phyloP scores from a whole-genome alignment of 2,888 invertebrate species.

The Eledone cirrhosa region DNA sequence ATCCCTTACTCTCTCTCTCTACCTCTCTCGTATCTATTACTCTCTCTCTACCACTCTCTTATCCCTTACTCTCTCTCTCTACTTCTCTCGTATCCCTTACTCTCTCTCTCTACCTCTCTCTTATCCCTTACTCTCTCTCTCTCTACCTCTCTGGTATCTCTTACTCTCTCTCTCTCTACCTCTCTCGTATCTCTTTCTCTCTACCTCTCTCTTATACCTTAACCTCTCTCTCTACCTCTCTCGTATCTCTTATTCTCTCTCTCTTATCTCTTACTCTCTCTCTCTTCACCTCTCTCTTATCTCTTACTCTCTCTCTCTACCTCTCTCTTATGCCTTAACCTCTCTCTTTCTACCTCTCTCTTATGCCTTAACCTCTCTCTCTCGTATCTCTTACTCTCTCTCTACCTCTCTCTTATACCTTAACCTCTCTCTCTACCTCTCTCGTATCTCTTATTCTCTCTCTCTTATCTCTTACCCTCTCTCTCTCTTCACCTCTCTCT shows the following conservation, averaged over 20 bases:
- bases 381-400: neutral
- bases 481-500: neutral
- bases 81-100: neutral
- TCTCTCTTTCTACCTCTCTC: neutral
- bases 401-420: too few relatives aligned
- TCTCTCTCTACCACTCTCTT: neutral
- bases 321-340: neutral
- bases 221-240: neutral
- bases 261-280: neutral
- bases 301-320: neutral
- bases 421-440: neutral
- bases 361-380: too few relatives aligned
- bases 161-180: neutral
- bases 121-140: neutral
- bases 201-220: neutral
- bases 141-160: neutral
- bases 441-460: neutral
- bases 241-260: accelerated
- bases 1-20: neutral
- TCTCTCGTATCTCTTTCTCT: neutral
- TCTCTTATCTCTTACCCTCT: neutral
- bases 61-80: neutral
- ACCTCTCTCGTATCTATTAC: neutral
- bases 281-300: neutral
- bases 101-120: neutral